Conservation (phyloP, 53 echinoderm and acorn worm genomes). For the Astropecten irregularis region DNA sequence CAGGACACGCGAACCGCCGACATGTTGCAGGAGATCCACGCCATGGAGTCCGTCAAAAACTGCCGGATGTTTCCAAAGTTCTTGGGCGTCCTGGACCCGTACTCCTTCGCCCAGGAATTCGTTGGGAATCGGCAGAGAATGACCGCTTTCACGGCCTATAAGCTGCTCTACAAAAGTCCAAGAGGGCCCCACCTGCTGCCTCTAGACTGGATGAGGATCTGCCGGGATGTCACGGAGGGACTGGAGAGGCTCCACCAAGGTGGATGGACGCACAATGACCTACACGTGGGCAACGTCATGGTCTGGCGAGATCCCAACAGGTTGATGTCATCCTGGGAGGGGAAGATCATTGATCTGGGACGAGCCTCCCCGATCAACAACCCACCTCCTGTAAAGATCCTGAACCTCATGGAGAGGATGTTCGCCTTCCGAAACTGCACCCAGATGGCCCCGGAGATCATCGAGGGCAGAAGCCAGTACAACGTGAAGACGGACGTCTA, state of each 20-base stretch:
- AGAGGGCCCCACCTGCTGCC: slow-evolving; percentile 10
- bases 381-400: slow-evolving; percentile 22
- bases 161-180: not conserved
- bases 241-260: not conserved
- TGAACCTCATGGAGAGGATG: not conserved
- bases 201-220: slow-evolving; percentile 39
- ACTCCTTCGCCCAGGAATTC: slow-evolving; percentile 41
- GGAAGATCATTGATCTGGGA: slow-evolving; percentile 32
- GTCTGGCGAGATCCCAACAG: slow-evolving; percentile 23
- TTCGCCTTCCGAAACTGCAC: slow-evolving; percentile 17
- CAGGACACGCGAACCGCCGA: slow-evolving; percentile 11
- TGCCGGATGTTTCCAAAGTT: slow-evolving; percentile 26
- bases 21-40: slow-evolving; percentile 9
- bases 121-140: not conserved
- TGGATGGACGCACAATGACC: slow-evolving; percentile 51
- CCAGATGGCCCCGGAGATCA: slow-evolving; percentile 48
- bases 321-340: slow-evolving; percentile 23
- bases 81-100: slow-evolving; percentile 14
- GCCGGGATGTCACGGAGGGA: slow-evolving; percentile 33
- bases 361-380: not conserved
- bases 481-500: slow-evolving; percentile 37
- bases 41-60: slow-evolving; percentile 27
- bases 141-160: slow-evolving; percentile 9
- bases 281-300: slow-evolving; percentile 37
- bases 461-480: slow-evolving; percentile 27